Percentiles rank a stretch among this genome's conserved stretches.
These are phyloP conservation scores for Lasioglossum oenotherae DNA, from an alignment of 2,888 invertebrate species.

Conservation along the genomic window DNA sequence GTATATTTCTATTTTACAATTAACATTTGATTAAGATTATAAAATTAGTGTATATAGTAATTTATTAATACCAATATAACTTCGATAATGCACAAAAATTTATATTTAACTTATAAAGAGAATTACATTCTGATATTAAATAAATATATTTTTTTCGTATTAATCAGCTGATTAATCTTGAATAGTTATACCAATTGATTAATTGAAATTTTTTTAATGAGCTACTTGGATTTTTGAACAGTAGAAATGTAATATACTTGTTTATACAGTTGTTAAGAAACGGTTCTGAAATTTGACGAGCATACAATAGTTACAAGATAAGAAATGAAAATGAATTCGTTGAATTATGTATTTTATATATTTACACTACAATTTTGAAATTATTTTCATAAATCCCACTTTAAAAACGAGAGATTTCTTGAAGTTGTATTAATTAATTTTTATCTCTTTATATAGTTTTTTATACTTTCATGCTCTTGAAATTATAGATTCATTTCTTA, in stretches of 20 bases:
- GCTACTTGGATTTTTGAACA: not conserved
- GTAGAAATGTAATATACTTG: not conserved
- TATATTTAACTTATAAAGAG: slow-evolving; percentile 24
- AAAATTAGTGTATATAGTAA: slow-evolving; percentile 28
- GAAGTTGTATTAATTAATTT: not conserved
- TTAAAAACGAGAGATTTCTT: not conserved
- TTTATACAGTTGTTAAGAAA: slow-evolving; percentile 11
- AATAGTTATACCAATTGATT: slow-evolving; percentile 4
- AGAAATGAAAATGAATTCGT: not conserved
- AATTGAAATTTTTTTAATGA: not conserved
- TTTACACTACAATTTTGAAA: not conserved
- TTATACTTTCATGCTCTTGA: not conserved
- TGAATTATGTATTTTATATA: not conserved
- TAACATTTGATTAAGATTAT: slow-evolving; percentile 16
- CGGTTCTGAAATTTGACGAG: not conserved
- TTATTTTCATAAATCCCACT: not conserved
- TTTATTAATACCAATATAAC: slow-evolving; percentile 24
- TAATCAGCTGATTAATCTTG: slow-evolving; percentile 15
- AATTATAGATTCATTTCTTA: not conserved
- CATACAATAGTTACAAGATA: not conserved
- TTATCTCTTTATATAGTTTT: too few species aligned
- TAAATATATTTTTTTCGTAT: slow-evolving; percentile 14
- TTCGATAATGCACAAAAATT: slow-evolving; percentile 1
- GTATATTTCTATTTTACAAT: slow-evolving; percentile 31
- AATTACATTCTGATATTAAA: slow-evolving; percentile 12